phyloP scores from a whole-genome alignment of 2,113 vertebrate genomes.

The Fulmarus glacialis region DNA sequence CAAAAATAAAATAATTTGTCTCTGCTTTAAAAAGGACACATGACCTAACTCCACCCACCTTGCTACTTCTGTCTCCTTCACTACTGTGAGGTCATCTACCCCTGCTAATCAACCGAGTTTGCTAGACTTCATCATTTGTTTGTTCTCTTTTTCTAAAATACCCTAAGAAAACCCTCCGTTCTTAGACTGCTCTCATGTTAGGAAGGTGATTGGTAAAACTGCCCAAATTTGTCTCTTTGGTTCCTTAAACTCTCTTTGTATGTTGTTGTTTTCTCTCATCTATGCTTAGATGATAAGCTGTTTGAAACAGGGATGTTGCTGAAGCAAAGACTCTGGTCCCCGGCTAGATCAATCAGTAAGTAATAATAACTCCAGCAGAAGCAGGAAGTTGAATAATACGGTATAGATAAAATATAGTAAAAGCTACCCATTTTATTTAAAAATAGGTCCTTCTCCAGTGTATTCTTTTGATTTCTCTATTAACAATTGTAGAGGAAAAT shows the following conservation, averaged over 20 bases:
- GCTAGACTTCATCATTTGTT: not conserved
- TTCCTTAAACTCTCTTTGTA: not conserved
- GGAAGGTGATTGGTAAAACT: not conserved
- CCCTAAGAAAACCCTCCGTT: not conserved
- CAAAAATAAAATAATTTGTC: not conserved
- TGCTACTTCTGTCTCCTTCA: not conserved
- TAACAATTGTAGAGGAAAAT: not conserved
- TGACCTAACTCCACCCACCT: not conserved
- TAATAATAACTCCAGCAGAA: not conserved
- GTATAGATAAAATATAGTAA: not conserved
- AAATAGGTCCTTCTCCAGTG: not conserved
- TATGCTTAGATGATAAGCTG: not conserved
- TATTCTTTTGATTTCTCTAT: not conserved
- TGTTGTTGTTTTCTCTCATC: not conserved
- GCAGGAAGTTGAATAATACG: not conserved
- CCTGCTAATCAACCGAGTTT: not conserved
- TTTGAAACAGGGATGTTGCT: not conserved
- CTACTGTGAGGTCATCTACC: not conserved
- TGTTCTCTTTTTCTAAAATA: not conserved
- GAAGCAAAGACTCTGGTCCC: not conserved
- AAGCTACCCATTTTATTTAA: not conserved
- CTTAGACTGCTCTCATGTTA: not conserved
- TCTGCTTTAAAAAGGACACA: not conserved
- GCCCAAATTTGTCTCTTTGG: not conserved
- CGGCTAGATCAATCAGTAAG: not conserved